Conservation (phyloP, 2,113 vertebrate genomes). For the Phaethornis superciliosus region DNA sequence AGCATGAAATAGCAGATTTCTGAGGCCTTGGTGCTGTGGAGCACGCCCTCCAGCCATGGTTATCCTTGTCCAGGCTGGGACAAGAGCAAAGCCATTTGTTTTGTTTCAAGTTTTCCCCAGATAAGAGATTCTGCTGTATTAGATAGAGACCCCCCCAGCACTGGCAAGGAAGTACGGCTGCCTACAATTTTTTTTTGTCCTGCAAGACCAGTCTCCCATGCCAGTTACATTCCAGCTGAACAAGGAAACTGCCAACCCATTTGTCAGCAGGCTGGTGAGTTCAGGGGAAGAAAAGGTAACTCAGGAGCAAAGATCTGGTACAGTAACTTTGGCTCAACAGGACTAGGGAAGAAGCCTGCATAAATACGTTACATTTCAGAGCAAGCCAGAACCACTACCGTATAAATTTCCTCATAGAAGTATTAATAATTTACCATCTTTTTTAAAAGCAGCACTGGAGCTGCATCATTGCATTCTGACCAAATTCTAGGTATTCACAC, state of each 20-base stretch:
- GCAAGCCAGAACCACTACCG: not conserved
- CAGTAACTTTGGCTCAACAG: not conserved
- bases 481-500: slow-evolving; percentile 4
- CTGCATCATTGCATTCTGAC: not conserved
- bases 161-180: not conserved
- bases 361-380: not conserved
- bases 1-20: not conserved
- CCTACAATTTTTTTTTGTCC: not conserved
- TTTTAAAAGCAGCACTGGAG: not conserved
- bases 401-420: slow-evolving; percentile 34
- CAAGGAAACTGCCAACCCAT: fast-evolving
- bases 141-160: not conserved
- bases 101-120: not conserved
- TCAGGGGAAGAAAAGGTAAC: not conserved
- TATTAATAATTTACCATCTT: slow-evolving; percentile 63
- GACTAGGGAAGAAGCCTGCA: not conserved
- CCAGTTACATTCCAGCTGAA: not conserved
- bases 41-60: not conserved
- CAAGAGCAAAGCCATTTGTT: not conserved
- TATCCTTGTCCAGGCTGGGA: not conserved
- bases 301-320: not conserved
- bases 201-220: not conserved
- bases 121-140: not conserved
- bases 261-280: not conserved
- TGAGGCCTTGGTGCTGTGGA: not conserved